These are phyloP conservation scores for Danionella cerebrum DNA, from an alignment of 2,113 vertebrate species.

Conservation along the genomic window DNA sequence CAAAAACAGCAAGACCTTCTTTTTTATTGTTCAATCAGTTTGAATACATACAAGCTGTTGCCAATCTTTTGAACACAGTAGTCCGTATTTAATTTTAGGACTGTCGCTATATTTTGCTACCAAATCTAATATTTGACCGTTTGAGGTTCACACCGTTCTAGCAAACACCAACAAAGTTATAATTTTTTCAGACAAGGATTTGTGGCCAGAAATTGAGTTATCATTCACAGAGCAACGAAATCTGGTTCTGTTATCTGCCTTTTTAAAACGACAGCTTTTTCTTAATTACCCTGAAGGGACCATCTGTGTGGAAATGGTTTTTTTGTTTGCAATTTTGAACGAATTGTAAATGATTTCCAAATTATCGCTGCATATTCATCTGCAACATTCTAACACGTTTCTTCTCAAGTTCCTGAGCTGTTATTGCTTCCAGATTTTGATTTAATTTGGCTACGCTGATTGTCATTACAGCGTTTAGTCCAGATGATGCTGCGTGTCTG, in stretches of 20 bases:
- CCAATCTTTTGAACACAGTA: too few relatives aligned
- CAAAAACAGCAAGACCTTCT: too few relatives aligned
- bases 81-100: too few relatives aligned
- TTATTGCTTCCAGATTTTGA: background rate
- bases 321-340: background rate
- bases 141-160: background rate
- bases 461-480: background rate
- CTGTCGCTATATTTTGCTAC: too few relatives aligned
- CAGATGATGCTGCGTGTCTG: background rate
- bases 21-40: too few relatives aligned
- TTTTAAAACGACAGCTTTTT: background rate
- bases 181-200: background rate
- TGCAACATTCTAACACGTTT: conserved; percentile 3
- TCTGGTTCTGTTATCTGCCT: background rate
- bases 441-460: conserved; percentile 2
- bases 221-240: background rate
- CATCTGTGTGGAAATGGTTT: background rate
- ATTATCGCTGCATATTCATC: conserved; percentile 14
- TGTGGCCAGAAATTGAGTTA: background rate
- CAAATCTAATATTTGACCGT: background rate
- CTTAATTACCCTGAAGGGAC: background rate
- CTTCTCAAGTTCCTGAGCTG: background rate
- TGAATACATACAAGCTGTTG: too few relatives aligned
- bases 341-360: conserved; percentile 16
- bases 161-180: background rate